These are phyloP conservation scores for Pantherophis vulpinus DNA, from an alignment of 2,797 vertebrate species.

Conservation along the genomic window DNA sequence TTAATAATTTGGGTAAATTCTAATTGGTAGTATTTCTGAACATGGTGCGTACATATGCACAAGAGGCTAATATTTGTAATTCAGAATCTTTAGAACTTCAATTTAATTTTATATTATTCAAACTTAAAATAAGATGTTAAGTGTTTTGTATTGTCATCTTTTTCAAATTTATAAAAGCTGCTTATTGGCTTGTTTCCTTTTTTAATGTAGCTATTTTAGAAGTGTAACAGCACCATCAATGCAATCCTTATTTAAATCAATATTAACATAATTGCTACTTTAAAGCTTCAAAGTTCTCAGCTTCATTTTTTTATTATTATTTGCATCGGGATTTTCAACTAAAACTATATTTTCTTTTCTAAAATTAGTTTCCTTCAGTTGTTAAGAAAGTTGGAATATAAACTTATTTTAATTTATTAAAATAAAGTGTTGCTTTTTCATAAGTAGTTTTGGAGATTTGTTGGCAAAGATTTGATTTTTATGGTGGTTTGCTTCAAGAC, in stretches of 20 bases:
- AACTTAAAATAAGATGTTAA: not conserved
- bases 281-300: not conserved
- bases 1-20: not conserved
- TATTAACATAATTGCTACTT: slow-evolving; percentile 27
- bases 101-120: slow-evolving; percentile 14
- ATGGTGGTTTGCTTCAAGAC: not conserved
- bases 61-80: slow-evolving; percentile 7
- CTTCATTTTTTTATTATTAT: not conserved
- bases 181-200: slow-evolving; percentile 11
- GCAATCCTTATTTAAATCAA: not conserved
- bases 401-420: slow-evolving; percentile 13
- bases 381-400: not conserved
- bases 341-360: not conserved
- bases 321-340: slow-evolving; percentile 1
- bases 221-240: slow-evolving; percentile 6
- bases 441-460: slow-evolving; percentile 2
- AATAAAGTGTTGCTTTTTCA: slow-evolving; percentile 8
- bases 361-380: not conserved
- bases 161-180: slow-evolving; percentile 15
- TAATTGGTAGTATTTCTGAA: not conserved
- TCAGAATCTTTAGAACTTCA: not conserved
- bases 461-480: not conserved
- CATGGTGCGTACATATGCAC: not conserved
- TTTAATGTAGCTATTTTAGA: slow-evolving; percentile 23
- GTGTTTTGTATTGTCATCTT: slow-evolving; percentile 6